Evolutionary conservation across 2,113 vertebrate genomes (phyloP).

Genomic region (Sapayoa aenigma): DNA sequence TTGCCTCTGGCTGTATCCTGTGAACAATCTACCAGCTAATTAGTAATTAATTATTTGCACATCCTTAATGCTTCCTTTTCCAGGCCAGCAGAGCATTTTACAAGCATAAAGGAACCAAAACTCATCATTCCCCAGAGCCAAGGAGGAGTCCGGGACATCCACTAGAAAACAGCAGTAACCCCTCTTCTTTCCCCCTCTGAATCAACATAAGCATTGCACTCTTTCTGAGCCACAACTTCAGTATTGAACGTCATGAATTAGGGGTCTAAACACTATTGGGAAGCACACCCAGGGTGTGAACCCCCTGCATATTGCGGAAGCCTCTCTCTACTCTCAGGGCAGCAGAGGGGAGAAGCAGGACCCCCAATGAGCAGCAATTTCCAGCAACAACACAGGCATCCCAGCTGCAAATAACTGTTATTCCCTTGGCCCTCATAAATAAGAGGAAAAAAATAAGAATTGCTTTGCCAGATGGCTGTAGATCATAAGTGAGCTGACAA

Average conservation of each 20-base stretch:
- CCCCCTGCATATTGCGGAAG: neutral
- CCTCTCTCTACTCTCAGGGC: neutral
- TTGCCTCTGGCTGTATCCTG: neutral
- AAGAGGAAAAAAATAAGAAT: neutral
- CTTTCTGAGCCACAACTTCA: neutral
- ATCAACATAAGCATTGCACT: accelerated
- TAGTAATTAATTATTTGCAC: conserved; percentile 25
- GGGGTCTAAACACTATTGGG: neutral
- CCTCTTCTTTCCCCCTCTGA: neutral
- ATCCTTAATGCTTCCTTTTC: neutral
- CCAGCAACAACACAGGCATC: neutral
- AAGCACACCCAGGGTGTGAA: accelerated
- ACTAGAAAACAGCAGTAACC: neutral
- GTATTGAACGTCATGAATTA: neutral
- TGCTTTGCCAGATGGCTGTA: neutral
- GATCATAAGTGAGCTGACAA: neutral
- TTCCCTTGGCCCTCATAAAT: neutral
- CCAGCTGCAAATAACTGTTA: neutral
- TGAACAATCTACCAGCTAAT: neutral
- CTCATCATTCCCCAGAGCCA: neutral
- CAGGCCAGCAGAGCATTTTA: conserved; percentile 1
- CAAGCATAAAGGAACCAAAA: neutral
- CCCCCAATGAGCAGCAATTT: neutral
- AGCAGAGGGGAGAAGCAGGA: neutral
- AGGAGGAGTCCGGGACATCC: accelerated